Conservation (phyloP, 2,888 invertebrate species). For the Hydroisotoma schaefferi region DNA sequence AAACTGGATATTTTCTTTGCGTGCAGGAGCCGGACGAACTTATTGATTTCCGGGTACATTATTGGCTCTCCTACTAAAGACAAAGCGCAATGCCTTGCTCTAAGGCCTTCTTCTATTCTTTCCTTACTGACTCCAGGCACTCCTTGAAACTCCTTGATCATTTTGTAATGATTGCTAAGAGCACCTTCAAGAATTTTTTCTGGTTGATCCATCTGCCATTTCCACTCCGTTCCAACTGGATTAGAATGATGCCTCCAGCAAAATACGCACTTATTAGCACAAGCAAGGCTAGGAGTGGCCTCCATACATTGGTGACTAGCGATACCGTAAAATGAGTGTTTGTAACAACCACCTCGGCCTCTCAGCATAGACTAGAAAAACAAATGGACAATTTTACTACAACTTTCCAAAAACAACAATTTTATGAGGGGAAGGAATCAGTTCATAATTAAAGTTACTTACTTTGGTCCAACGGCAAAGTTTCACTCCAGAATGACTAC, state of each 20-base stretch:
- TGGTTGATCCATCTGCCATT: conserved; percentile 58
- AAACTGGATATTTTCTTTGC: conserved; percentile 57
- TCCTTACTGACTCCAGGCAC: conserved; percentile 59
- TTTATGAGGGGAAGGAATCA: conserved; percentile 17
- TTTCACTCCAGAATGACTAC: conserved; percentile 61
- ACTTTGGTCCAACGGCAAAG: conserved; percentile 60
- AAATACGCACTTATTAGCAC: conserved; percentile 61
- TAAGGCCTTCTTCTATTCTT: conserved; percentile 56
- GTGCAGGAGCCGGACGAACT: conserved; percentile 56
- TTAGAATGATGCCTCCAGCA: conserved; percentile 59
- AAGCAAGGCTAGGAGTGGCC: conserved; percentile 60
- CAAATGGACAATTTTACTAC: conserved; percentile 31
- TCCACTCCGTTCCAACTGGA: conserved; percentile 61
- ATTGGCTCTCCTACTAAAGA: conserved; percentile 62
- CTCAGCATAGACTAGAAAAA: conserved; percentile 53
- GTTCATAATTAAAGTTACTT: conserved; percentile 49
- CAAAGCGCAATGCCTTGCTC: conserved; percentile 58
- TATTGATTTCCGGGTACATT: conserved; percentile 61
- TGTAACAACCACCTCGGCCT: conserved; percentile 60
- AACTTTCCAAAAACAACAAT: no score
- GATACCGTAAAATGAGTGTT: conserved; percentile 62
- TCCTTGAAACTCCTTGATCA: conserved; percentile 57
- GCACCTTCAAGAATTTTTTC: conserved; percentile 49
- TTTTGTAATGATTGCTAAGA: conserved; percentile 56
- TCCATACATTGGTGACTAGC: conserved; percentile 62